Evolutionary conservation across 2,888 invertebrate species (phyloP).

Genomic region (Ischnura elegans): DNA sequence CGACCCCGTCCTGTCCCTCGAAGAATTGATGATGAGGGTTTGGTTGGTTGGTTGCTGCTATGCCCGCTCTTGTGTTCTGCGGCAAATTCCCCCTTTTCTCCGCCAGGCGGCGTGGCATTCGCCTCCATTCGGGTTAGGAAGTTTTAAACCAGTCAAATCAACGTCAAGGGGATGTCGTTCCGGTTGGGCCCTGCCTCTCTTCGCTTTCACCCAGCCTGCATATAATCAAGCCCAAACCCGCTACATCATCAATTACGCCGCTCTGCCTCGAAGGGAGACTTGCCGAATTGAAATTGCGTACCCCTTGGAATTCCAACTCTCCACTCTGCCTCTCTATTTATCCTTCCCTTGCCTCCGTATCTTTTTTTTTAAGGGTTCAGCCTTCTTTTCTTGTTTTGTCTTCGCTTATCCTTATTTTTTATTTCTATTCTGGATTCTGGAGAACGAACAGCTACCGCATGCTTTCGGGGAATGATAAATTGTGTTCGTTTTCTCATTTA

Average conservation of each 20-base stretch:
- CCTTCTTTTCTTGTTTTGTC: not conserved
- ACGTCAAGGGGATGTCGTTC: slow-evolving; percentile 64
- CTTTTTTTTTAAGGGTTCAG: not conserved
- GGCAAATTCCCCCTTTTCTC: not conserved
- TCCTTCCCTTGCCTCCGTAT: not conserved
- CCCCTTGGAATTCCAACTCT: slow-evolving; percentile 29
- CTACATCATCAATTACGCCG: slow-evolving; percentile 53
- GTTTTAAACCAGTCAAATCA: slow-evolving; percentile 66
- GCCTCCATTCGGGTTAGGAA: not conserved
- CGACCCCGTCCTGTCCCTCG: slow-evolving; percentile 11
- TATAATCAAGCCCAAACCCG: slow-evolving; percentile 58
- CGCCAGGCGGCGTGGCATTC: not conserved
- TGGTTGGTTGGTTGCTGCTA: slow-evolving; percentile 16
- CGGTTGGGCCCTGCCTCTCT: not conserved
- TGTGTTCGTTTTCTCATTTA: no score
- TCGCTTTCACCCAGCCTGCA: slow-evolving; percentile 50
- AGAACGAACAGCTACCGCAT: no score
- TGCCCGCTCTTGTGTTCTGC: slow-evolving; percentile 19
- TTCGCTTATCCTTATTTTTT: not conserved
- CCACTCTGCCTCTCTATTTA: not conserved
- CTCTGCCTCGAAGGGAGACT: slow-evolving; percentile 49
- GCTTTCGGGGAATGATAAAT: no score
- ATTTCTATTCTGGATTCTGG: no score
- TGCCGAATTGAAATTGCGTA: slow-evolving; percentile 25
- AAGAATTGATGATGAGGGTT: slow-evolving; percentile 63